Percentiles rank a stretch among this genome's conserved stretches.
These are phyloP conservation scores for Apodemia duryi DNA, from an alignment of 2,888 invertebrate genomes.

Conservation along the genomic window DNA sequence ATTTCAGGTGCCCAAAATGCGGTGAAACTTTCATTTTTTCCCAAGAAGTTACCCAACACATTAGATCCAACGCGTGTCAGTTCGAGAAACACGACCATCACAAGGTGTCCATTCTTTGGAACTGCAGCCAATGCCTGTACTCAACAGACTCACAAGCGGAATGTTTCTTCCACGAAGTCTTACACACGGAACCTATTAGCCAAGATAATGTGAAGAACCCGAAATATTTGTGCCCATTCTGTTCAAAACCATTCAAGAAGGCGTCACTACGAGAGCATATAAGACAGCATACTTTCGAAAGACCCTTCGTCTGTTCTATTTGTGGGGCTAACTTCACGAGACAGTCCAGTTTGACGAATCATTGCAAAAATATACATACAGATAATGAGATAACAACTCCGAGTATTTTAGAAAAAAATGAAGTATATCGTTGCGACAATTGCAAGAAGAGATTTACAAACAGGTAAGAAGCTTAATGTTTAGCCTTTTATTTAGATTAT, in stretches of 20 bases:
- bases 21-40: slow-evolving; percentile 83
- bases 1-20: slow-evolving; percentile 84
- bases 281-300: slow-evolving; percentile 86
- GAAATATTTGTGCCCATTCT: slow-evolving; percentile 83
- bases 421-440: slow-evolving; percentile 30
- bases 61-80: slow-evolving; percentile 80
- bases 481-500: too few species aligned
- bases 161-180: slow-evolving; percentile 84
- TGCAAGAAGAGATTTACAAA: slow-evolving; percentile 40
- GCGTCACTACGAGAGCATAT: slow-evolving; percentile 84
- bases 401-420: slow-evolving; percentile 29
- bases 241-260: slow-evolving; percentile 82
- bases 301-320: slow-evolving; percentile 82
- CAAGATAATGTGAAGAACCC: slow-evolving; percentile 31
- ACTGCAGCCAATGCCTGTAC: slow-evolving; percentile 81
- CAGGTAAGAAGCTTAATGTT: slow-evolving; percentile 18
- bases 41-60: slow-evolving; percentile 87
- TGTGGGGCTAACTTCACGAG: slow-evolving; percentile 84
- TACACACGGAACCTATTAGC: slow-evolving; percentile 76
- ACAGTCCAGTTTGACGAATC: slow-evolving; percentile 82
- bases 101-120: slow-evolving; percentile 59
- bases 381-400: slow-evolving; percentile 36
- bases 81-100: slow-evolving; percentile 45
- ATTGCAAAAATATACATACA: slow-evolving; percentile 78
- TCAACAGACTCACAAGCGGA: slow-evolving; percentile 84